phyloP scores from a whole-genome alignment of 2,888 invertebrate species.

The Rambutsinella grinnellia region DNA sequence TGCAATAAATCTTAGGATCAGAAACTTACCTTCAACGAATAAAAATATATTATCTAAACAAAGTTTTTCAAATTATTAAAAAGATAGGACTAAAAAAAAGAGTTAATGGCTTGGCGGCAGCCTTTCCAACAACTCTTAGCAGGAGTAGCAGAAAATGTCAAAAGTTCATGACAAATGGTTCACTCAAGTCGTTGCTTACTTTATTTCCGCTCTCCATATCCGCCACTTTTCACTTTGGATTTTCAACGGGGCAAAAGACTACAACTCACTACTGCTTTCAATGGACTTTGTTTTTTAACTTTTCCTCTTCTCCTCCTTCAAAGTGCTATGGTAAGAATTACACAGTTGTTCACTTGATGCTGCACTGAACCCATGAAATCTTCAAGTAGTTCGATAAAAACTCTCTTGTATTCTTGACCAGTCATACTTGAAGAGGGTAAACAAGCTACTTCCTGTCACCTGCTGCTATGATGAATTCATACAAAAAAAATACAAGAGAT shows the following conservation, averaged over 20 bases:
- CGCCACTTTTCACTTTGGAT: constrained; percentile 34
- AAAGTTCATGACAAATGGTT: constrained; percentile 55
- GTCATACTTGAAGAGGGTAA: constrained; percentile 30
- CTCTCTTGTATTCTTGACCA: constrained; percentile 32
- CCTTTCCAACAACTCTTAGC: too few species aligned
- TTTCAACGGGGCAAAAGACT: too few species aligned
- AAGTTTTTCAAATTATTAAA: too few species aligned
- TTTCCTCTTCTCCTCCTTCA: background rate
- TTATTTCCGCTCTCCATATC: constrained; percentile 31
- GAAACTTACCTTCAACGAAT: too few species aligned
- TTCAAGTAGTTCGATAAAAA: background rate
- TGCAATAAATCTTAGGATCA: too few species aligned
- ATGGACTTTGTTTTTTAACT: too few species aligned
- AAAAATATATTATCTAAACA: too few species aligned
- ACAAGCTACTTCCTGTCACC: constrained; percentile 25
- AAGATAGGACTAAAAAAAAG: too few species aligned
- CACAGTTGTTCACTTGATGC: background rate
- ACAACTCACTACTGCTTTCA: too few species aligned
- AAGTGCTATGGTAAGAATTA: background rate
- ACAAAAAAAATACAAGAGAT: too few species aligned
- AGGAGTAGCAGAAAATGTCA: constrained; percentile 50
- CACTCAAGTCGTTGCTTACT: constrained; percentile 44
- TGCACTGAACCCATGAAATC: background rate
- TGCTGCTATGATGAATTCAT: constrained; percentile 44
- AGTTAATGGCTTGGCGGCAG: too few species aligned